Evolutionary conservation across 2,113 vertebrate genomes (phyloP).

Genomic region (Aix galericulata): DNA sequence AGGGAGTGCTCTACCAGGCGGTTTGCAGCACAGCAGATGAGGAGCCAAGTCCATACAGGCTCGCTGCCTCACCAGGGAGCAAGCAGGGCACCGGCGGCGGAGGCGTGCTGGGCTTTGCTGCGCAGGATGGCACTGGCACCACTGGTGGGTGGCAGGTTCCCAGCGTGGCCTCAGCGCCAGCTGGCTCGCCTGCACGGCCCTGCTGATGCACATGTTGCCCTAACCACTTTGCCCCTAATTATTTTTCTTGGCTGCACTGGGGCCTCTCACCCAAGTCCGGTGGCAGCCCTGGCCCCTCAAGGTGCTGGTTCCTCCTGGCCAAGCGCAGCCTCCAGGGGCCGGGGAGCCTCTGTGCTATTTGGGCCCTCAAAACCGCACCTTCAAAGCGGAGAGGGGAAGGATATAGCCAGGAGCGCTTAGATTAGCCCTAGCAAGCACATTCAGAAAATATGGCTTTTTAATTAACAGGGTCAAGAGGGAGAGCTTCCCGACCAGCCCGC

Average conservation of each 20-base stretch:
- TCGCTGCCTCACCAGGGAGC: not conserved
- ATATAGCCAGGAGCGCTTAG: accelerated
- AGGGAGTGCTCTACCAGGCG: not conserved
- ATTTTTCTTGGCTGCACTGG: no score
- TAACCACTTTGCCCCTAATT: no score
- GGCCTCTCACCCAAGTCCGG: no score
- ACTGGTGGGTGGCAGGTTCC: not conserved
- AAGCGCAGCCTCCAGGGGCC: not conserved
- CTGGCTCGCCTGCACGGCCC: no score
- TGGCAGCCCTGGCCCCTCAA: no score
- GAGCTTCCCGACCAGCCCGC: not conserved
- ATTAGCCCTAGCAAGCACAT: conserved; percentile 5
- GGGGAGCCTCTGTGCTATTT: accelerated
- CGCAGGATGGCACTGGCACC: not conserved
- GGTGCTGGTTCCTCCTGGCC: no score
- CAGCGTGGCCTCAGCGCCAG: no score
- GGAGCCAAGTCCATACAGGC: no score
- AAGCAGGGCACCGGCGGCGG: no score
- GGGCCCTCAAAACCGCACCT: not conserved
- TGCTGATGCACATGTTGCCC: no score
- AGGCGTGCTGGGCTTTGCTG: not conserved
- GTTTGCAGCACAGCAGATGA: not conserved
- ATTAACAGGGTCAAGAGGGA: not conserved
- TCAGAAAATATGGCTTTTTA: conserved; percentile 66
- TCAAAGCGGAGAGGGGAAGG: accelerated